These are phyloP conservation scores for Drosophila melanocephala DNA, from an alignment of 2,888 invertebrate species.

Conservation along the genomic window DNA sequence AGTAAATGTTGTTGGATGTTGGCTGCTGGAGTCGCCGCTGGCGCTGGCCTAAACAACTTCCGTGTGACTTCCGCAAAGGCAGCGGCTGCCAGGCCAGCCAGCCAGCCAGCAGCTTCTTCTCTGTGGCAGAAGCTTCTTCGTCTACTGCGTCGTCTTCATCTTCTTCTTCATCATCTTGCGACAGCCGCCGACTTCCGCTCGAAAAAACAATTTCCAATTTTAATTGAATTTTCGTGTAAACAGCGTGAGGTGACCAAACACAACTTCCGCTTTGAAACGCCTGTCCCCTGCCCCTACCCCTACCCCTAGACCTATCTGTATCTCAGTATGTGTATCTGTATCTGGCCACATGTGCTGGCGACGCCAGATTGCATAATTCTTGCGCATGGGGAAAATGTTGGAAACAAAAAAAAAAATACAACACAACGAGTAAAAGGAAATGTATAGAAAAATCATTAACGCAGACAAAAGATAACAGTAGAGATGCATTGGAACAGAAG, in stretches of 20 bases:
- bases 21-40: slow-evolving; percentile 12
- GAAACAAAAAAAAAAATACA: slow-evolving; percentile 17
- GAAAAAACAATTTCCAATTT: slow-evolving; percentile 65
- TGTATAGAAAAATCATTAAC: slow-evolving; percentile 80
- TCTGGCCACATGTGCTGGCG: slow-evolving; percentile 62
- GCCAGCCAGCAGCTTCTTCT: slow-evolving; percentile 16
- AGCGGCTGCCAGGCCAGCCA: not conserved
- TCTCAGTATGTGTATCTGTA: slow-evolving; percentile 27
- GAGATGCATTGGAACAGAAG: slow-evolving; percentile 23
- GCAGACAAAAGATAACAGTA: slow-evolving; percentile 73
- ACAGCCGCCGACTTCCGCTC: slow-evolving; percentile 57
- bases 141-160: slow-evolving; percentile 5
- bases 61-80: slow-evolving; percentile 74
- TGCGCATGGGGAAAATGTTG: slow-evolving; percentile 28
- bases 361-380: slow-evolving; percentile 78
- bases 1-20: slow-evolving; percentile 42
- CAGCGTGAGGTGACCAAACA: slow-evolving; percentile 63
- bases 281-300: not conserved
- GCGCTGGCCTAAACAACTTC: slow-evolving; percentile 76
- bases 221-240: slow-evolving; percentile 79
- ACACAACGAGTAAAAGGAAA: slow-evolving; percentile 60
- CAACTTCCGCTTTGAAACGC: slow-evolving; percentile 46
- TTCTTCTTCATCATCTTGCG: slow-evolving; percentile 9
- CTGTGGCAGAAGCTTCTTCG: slow-evolving; percentile 24
- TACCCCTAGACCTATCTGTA: not conserved